phyloP scores from a whole-genome alignment of 2,797 vertebrate genomes.

The Poecilia gillii region DNA sequence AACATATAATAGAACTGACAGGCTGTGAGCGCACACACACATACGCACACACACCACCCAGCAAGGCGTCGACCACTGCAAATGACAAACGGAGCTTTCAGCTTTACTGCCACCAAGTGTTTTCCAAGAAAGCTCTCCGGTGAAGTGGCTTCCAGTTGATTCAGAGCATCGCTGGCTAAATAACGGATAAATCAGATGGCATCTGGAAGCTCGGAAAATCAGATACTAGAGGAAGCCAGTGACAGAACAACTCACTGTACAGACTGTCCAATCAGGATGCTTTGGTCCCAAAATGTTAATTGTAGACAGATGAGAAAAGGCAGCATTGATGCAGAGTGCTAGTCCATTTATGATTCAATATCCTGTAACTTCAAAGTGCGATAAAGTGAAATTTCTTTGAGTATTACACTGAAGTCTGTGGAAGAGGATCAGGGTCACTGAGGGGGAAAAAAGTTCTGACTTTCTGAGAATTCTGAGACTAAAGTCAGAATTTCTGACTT shows the following conservation, averaged over 20 bases:
- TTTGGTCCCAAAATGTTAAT: not conserved
- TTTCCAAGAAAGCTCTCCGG: constrained; percentile 62
- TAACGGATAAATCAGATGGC: constrained; percentile 44
- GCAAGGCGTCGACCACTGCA: constrained; percentile 32
- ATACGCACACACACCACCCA: constrained; percentile 13
- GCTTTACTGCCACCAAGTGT: constrained; percentile 49
- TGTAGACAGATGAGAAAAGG: not conserved
- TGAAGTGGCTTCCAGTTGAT: constrained; percentile 37
- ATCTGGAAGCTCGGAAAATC: constrained; percentile 35
- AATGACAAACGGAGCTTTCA: constrained; percentile 28
- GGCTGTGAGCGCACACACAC: constrained; percentile 19
- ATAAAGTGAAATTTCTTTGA: not conserved
- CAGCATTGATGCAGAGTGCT: not conserved
- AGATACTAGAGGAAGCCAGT: constrained; percentile 2
- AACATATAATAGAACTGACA: constrained; percentile 34
- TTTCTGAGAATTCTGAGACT: no score
- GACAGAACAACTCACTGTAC: not conserved
- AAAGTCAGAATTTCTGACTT: no score
- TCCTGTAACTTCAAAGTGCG: not conserved
- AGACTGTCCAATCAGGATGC: not conserved
- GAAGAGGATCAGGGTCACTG: no score
- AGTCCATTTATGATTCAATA: not conserved
- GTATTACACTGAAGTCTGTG: not conserved
- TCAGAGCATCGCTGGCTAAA: constrained; percentile 39
- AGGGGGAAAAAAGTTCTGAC: no score